phyloP scores from a whole-genome alignment of 2,797 vertebrate genomes.

The Phrynocephalus forsythii region DNA sequence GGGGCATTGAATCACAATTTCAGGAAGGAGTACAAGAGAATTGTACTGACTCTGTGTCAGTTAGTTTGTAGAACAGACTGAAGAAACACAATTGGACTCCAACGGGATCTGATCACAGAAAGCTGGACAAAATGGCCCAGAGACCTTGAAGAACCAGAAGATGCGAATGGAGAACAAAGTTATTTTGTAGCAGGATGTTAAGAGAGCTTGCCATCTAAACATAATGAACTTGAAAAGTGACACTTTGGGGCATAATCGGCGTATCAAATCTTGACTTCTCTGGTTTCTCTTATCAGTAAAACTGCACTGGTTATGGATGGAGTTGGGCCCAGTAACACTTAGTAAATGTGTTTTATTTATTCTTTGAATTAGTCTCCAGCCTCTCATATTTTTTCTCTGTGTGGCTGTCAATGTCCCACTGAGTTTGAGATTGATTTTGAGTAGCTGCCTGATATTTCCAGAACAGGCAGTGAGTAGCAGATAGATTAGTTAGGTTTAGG shows the following conservation, averaged over 20 bases:
- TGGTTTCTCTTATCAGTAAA: background rate
- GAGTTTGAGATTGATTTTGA: background rate
- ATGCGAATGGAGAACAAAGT: background rate
- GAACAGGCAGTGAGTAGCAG: background rate
- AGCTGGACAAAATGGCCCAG: background rate
- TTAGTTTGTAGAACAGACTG: conserved; percentile 72
- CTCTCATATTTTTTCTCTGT: background rate
- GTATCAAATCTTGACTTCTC: background rate
- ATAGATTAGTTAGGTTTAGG: too few relatives aligned
- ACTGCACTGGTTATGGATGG: background rate
- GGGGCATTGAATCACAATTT: conserved; percentile 87
- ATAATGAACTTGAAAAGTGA: background rate
- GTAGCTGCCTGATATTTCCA: background rate
- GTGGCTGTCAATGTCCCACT: background rate
- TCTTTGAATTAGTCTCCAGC: background rate
- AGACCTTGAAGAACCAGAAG: background rate
- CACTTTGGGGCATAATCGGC: too few relatives aligned
- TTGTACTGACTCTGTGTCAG: conserved; percentile 81
- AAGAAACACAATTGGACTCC: background rate
- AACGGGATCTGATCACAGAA: background rate
- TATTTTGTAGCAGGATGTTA: background rate
- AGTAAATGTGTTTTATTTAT: background rate
- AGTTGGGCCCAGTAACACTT: background rate
- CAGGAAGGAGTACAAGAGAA: conserved; percentile 87
- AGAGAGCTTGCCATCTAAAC: background rate